Conservation (phyloP, 2,113 vertebrate species). For the Uria lomvia region DNA sequence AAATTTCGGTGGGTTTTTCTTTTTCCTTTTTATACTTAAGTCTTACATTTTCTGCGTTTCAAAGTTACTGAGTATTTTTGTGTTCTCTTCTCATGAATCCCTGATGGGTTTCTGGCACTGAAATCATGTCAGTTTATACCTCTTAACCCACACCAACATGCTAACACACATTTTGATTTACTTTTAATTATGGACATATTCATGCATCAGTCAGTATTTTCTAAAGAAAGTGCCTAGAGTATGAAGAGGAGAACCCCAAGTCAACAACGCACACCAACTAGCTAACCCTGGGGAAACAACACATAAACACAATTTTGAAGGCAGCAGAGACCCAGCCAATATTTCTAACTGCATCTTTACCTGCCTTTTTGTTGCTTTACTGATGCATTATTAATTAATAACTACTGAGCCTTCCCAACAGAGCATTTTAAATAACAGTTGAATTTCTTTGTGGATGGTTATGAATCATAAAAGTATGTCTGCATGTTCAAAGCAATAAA, state of each 20-base stretch:
- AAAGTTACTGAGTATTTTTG: background rate
- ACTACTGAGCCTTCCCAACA: conserved; percentile 46
- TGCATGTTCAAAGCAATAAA: conserved; percentile 53
- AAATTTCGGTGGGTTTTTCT: background rate
- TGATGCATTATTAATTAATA: conserved; percentile 71
- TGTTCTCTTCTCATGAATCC: background rate
- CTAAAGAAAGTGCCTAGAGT: background rate
- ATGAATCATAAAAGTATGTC: conserved; percentile 2
- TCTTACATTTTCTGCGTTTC: background rate
- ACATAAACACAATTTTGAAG: conserved; percentile 12
- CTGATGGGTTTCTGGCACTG: background rate
- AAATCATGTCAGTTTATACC: background rate
- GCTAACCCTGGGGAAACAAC: background rate
- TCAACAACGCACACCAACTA: fast-evolving
- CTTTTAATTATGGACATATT: background rate
- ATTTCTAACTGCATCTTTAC: background rate
- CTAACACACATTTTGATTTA: background rate
- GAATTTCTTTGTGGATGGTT: conserved; percentile 49
- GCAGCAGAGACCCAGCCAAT: background rate
- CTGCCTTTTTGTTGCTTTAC: conserved; percentile 36
- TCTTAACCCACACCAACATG: background rate
- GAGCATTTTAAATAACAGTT: conserved; percentile 64
- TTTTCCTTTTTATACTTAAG: background rate
- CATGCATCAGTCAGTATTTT: background rate
- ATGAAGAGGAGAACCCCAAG: background rate